Base-by-base conservation (phyloP, 2,888 invertebrate species). In the Siphonodentalium dalli region DNA sequence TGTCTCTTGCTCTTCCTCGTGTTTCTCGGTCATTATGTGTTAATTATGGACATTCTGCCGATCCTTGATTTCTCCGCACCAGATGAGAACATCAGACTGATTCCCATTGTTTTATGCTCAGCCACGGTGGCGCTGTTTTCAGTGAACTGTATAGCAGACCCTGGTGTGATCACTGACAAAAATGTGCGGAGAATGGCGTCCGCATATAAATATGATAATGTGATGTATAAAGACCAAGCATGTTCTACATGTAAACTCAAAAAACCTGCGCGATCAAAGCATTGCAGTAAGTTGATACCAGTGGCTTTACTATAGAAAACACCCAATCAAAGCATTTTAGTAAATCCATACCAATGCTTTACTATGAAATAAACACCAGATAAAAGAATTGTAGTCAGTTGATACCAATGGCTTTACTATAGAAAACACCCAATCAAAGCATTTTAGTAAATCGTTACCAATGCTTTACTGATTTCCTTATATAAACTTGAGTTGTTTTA, bases 331-430 rank as follows among this genome's bases (percentile, higher is more conserved):
- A n/a, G n/a, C n/a, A n/a, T n/a, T n/a, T n/a, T n/a, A n/a, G n/a
- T n/a, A n/a, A n/a, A n/a, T n/a, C n/a, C n/a, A n/a, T n/a, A n/a
- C n/a, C n/a, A n/a, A n/a, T n/a, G n/a, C n/a, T n/a, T n/a, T n/a
- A n/a, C n/a, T n/a, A n/a, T n/a, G n/a, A n/a, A n/a, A n/a, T n/a
- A n/a, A n/a, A n/a, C n/a, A n/a, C n/a, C n/a, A n/a, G 79, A 40
- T 78, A 78, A 24, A 79, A 78, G 54, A 78, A 79, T 58, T 79
- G 79, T 56, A 68, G 79, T 79, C 65, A 74, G 78, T 74, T 23
- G 1, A 29, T 4, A n/a, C n/a, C n/a, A n/a, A n/a, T n/a, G n/a
- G n/a, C n/a, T n/a, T n/a, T n/a, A n/a, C n/a, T n/a, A n/a, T n/a
- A n/a, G n/a, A n/a, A n/a, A n/a, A n/a, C n/a, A n/a, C n/a, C n/a